Evolutionary conservation across 2,797 vertebrate species (phyloP), one percentile per base, ranked within the genome.

Genomic region (Propithecus deckenii): DNA sequence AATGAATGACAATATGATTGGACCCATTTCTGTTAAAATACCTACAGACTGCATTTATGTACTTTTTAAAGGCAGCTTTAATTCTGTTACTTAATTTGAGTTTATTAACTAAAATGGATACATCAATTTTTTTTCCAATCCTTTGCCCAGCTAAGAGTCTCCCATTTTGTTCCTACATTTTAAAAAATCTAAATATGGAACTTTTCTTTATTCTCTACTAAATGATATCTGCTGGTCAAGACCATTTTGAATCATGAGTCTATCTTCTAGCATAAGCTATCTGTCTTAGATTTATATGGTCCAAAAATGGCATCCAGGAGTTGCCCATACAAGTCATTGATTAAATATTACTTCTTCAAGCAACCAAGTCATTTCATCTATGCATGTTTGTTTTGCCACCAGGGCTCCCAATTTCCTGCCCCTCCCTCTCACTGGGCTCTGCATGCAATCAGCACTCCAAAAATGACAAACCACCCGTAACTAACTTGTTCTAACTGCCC

Each of bases 401-500:
- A 72, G 63, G 10, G 22, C 65, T 61, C 46, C 57, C 87, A 52
- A 52, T 91, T 97, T 96, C 85, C 88, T 94, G 52, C 46, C 32
- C 50, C 17, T 91, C 69, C n/a, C 15, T 91, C 50, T 94, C 25
- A 46, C 17, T 67, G 48, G 65, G 15, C 28, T 96, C 87, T 94
- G 89, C 52, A 84, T 83, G 74, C 23, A 95, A 75, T 96, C 79
- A 94, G 69, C 46, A 67, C 83, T 94, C 79, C 38, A n/a, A 10
- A 97, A 91, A 87, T 86, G 78, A 80, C 72, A 94, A 96, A 95
- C 35, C 48, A 92, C 48, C 89, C 92, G 69, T 92, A 97, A 94
- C 74, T 89, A 91, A 96, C 75, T 87, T 41, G 69, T 86, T 92
- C 65, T 93, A 92, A 96, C 46, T 94, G 65, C 55, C 11, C 61